Evolutionary conservation across 2,113 vertebrate species (phyloP), one percentile per base, ranked within the genome.

Genomic region (Terrapene triunguis): DNA sequence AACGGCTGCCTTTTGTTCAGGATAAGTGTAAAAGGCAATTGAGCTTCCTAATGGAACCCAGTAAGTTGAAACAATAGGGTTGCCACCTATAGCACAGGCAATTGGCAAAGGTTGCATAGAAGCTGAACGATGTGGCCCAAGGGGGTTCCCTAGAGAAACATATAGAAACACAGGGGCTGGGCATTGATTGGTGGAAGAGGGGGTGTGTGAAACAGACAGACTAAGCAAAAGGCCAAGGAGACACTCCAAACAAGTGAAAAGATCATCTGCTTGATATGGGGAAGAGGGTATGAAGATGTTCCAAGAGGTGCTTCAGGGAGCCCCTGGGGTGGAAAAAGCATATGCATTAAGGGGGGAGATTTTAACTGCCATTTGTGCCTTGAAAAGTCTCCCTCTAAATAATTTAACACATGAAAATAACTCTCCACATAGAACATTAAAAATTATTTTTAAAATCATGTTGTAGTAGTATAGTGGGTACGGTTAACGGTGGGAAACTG

Each of bases 251-350:
- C 6, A 69, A 14, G 25, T 12, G 32, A 84, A 78, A 69, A 2
- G 11, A 13, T 84, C 84, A 6, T 44, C 84, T 47, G 9, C 1
- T 80, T 85, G 1, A 0, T 24, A 1, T 6, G 12, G 8, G 24
- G 25, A 10, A 83, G 13, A 48, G 8, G 69, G 16, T 59, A 48
- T 13, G 17, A 48, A 5, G 88, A 83, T 9, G 16, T 1, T 47
- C 4, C 19, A 50, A 32, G 74, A 87, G 12, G 4, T 57, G 24
- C 38, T 16, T 21, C 3, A 51, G 11, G 13, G 47, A 50, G 9
- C 74, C 14, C 55, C 50, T 27, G 81, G 44, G 84, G 54, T 8
- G 27, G 4, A 85, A 94, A 87, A 14, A n/a, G 0, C 7, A 53
- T 2, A 32, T 47, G 4, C 12, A 11, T 42, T 74, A 21, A 48